Evolutionary conservation across 2,797 vertebrate species (phyloP).

Genomic region (Cheirogaleus major): DNA sequence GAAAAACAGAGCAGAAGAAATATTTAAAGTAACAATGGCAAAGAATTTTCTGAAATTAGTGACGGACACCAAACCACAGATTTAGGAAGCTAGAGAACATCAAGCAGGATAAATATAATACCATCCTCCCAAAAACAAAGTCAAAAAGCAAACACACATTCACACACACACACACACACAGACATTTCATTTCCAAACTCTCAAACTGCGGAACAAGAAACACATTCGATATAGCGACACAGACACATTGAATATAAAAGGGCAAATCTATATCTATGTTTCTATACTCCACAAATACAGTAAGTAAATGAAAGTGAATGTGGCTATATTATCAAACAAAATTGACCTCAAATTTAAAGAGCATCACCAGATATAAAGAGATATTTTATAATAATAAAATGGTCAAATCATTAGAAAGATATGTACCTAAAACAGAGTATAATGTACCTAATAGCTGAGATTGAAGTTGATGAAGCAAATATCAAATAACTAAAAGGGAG

Average conservation of each 20-base stretch:
- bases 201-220: background rate
- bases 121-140: accelerated
- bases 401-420: background rate
- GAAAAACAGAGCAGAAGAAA: background rate
- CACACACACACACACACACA: background rate
- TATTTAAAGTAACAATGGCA: background rate
- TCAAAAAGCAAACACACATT: background rate
- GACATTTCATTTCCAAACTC: background rate
- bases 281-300: background rate
- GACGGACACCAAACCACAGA: background rate
- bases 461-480: background rate
- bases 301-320: background rate
- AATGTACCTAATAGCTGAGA: background rate
- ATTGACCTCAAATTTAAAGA: background rate
- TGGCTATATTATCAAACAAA: background rate
- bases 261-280: background rate
- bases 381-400: background rate
- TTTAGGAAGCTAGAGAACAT: background rate
- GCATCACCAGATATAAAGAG: background rate
- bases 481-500: background rate
- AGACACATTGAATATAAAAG: background rate
- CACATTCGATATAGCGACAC: background rate
- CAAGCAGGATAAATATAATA: background rate
- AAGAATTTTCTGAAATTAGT: background rate
- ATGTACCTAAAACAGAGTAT: background rate